Percentiles rank a stretch among this genome's conserved stretches.
These are phyloP conservation scores for Neoaliturus tenellus DNA, from an alignment of 2,888 invertebrate genomes.

Conservation along the genomic window DNA sequence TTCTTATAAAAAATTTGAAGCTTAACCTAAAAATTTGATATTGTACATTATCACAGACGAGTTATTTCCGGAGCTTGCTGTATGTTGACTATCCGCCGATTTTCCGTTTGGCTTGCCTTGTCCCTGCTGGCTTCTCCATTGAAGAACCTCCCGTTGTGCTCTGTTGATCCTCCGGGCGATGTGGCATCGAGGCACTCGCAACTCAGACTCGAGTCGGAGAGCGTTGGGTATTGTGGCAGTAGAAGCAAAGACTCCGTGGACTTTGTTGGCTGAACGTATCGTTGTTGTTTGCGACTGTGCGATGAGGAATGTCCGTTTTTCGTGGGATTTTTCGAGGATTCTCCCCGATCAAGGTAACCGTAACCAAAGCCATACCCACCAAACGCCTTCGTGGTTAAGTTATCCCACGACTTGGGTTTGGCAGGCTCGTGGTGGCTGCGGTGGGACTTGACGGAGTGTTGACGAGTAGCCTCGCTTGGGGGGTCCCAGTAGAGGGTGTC, in stretches of 20 bases:
- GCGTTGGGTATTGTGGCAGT: constrained; percentile 79
- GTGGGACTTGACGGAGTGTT: constrained; percentile 66
- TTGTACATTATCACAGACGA: constrained; percentile 67
- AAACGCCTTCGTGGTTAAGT: constrained; percentile 89
- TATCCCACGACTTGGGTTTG: constrained; percentile 95
- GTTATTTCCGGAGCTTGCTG: constrained; percentile 68
- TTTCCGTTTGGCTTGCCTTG: constrained; percentile 69
- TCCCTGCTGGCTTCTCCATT: constrained; percentile 63
- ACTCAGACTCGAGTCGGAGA: constrained; percentile 81
- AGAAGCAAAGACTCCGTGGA: constrained; percentile 88
- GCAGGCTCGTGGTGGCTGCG: constrained; percentile 70
- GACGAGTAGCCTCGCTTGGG: constrained; percentile 61
- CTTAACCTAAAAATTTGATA: constrained; percentile 22
- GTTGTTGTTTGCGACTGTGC: constrained; percentile 66
- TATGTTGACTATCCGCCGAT: constrained; percentile 65
- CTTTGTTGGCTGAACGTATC: constrained; percentile 82
- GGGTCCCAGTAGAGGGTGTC: constrained; percentile 91
- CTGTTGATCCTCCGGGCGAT: constrained; percentile 59
- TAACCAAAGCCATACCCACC: constrained; percentile 93
- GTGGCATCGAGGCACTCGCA: constrained; percentile 81
- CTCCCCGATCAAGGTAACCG: constrained; percentile 74
- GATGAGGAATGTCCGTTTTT: constrained; percentile 41
- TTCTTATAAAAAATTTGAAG: neutral
- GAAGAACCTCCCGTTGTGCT: constrained; percentile 60
- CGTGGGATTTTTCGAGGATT: constrained; percentile 52